Evolutionary conservation across 2,797 vertebrate genomes (phyloP), one percentile per base, ranked within the genome.

Genomic region (Myripristis jacobus): DNA sequence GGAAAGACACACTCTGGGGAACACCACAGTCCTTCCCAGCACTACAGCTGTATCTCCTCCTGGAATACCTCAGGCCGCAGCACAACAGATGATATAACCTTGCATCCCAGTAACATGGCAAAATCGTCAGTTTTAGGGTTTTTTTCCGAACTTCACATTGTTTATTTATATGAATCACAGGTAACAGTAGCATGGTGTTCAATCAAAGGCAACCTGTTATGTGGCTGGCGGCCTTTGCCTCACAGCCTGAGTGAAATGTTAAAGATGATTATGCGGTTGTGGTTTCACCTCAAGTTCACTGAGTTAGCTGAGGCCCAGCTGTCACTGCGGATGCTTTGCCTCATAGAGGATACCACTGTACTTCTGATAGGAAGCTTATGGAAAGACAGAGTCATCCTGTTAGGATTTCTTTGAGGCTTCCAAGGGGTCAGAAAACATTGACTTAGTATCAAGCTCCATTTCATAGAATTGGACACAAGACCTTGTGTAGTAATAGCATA

Each of bases 271-370:
- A 76, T 88, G 91, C 44, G 86, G 89, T 90, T 90, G 88, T 86
- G 91, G 92, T 88, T 90, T 90, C 76, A 88, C 89, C 88, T 89
- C 84, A 84, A 84, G 87, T 89, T 93, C 77, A 77, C 69, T 67
- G 70, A 88, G 86, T 81, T 72, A 65, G 73, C 43, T 77, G 86
- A 88, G 91, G 81, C 80, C 75, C 85, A 86, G 80, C 85, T 89
- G 90, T 87, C 87, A 78, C 38, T 27, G 85, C 75, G 77, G 82
- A 88, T 83, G 77, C 75, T 86, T 87, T 85, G 73, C 56, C 76
- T 85, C 79, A 78, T 60, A 60, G 66, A 84, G 81, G 71, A 84
- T 72, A 79, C 77, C 61, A 25, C 77, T 66, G 56, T 22, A 62
- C 82, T 80, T 87, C 81, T 86, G 77, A 88, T 84, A 86, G 80